Percentiles rank a stretch among this genome's conserved stretches.
Conservation (phyloP, 2,888 invertebrate species). For the Norana najaformis region DNA sequence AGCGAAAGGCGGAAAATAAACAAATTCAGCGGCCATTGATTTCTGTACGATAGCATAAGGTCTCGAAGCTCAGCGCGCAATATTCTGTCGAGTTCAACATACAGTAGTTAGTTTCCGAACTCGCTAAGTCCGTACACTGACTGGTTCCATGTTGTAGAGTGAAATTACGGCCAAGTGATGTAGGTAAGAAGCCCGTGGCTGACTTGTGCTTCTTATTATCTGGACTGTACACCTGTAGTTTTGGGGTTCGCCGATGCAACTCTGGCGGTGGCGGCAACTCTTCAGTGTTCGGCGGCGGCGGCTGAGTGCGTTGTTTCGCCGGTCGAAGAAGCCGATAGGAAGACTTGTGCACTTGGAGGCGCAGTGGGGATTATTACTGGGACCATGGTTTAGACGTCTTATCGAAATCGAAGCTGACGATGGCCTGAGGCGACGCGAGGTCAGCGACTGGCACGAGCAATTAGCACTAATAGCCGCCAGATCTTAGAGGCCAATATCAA, state of each 20-base stretch:
- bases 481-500: not conserved
- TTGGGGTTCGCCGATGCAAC: not conserved
- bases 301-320: not conserved
- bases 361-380: not conserved
- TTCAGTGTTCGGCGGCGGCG: not conserved
- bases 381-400: slow-evolving; percentile 4
- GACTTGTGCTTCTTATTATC: not conserved
- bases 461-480: not conserved
- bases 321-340: not conserved
- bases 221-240: not conserved
- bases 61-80: not conserved
- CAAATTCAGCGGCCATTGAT: not conserved
- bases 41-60: not conserved
- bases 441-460: not conserved
- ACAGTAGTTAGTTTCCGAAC: no score
- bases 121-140: not conserved
- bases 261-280: not conserved
- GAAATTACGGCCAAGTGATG: not conserved
- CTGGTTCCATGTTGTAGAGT: not conserved
- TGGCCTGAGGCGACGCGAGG: not conserved
- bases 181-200: not conserved
- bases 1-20: not conserved
- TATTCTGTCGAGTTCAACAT: no score
- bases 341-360: not conserved
- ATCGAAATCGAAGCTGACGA: slow-evolving; percentile 5